These are phyloP conservation scores for Vesta saturnalis DNA, from an alignment of 2,888 invertebrate genomes.

Conservation along the genomic window DNA sequence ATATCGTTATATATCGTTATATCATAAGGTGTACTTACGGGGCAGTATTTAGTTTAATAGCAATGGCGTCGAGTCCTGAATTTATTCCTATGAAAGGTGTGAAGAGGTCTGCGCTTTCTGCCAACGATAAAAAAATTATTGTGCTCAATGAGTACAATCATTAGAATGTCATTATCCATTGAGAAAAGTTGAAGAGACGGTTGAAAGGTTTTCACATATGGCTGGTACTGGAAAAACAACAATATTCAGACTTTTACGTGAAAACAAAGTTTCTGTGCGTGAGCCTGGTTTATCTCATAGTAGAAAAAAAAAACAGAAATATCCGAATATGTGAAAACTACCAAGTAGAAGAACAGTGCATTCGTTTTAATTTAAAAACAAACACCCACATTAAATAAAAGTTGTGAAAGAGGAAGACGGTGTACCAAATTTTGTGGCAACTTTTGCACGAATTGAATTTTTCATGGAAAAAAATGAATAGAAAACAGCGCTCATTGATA, in stretches of 20 bases:
- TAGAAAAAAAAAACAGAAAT: no score
- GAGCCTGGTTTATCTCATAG: no score
- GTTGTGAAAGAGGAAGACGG: background rate
- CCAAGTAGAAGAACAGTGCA: background rate
- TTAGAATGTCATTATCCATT: no score
- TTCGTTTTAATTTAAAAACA: background rate
- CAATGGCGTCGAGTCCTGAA: background rate
- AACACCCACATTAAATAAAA: background rate
- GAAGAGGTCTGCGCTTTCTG: background rate
- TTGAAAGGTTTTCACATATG: background rate
- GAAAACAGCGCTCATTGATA: background rate
- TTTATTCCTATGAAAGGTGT: background rate
- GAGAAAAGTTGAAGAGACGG: no score
- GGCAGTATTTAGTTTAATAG: background rate
- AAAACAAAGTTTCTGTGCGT: no score
- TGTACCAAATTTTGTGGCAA: background rate
- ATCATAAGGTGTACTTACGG: background rate
- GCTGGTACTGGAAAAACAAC: background rate
- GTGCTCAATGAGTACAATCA: no score
- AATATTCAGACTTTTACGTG: no score
- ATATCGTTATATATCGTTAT: background rate
- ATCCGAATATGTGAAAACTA: background rate
- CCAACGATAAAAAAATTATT: no score
- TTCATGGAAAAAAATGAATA: no score
- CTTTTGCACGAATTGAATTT: no score